Evolutionary conservation across 2,113 vertebrate genomes (phyloP).

Genomic region (Holacanthus passer): DNA sequence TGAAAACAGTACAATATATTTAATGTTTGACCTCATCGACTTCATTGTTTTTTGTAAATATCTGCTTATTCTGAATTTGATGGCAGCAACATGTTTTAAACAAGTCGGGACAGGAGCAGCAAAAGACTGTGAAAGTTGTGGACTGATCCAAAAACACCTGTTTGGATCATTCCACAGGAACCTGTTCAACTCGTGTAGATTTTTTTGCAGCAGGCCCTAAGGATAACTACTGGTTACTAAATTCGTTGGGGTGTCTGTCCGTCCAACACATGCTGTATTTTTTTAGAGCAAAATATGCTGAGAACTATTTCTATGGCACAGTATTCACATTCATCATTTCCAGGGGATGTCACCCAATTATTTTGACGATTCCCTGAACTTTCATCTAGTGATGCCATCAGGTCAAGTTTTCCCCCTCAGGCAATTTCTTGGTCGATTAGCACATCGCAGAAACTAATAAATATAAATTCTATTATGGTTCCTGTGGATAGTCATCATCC

Average conservation of each 20-base stretch:
- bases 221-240: background rate
- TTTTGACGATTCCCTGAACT: background rate
- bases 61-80: too few relatives aligned
- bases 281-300: background rate
- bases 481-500: slow-evolving; percentile 12
- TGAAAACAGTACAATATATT: too few relatives aligned
- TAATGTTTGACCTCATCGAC: too few relatives aligned
- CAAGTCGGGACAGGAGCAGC: too few relatives aligned
- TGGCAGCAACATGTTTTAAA: too few relatives aligned
- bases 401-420: background rate
- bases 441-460: background rate
- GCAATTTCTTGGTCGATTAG: background rate
- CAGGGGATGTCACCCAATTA: background rate
- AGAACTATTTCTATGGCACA: background rate
- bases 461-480: background rate
- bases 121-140: too few relatives aligned
- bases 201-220: background rate
- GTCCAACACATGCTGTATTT: background rate
- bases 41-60: too few relatives aligned
- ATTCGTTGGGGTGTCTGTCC: background rate
- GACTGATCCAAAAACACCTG: too few relatives aligned
- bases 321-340: background rate
- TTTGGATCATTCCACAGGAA: too few relatives aligned
- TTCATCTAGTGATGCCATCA: background rate
- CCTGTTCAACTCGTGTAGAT: too few relatives aligned